A percentile compares a stretch with the other conserved stretches of the same genome.
These are phyloP conservation scores for Palaemon carinicauda DNA, from an alignment of 1,140 invertebrate species.

Conservation along the genomic window DNA sequence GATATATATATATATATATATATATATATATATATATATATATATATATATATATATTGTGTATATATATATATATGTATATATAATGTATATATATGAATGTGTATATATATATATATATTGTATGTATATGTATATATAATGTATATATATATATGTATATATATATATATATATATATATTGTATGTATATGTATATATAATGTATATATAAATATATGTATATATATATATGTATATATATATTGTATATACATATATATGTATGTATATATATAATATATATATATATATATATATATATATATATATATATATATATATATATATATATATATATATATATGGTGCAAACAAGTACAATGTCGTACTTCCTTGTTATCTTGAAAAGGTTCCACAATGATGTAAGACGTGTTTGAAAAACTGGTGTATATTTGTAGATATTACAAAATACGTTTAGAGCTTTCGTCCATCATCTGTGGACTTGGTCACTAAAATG, in stretches of 20 bases:
- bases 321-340: background rate
- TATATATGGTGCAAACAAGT: background rate
- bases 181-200: constrained; percentile 22
- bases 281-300: background rate
- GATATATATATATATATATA: too few relatives aligned
- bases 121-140: background rate
- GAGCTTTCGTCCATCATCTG: too few relatives aligned
- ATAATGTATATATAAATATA: constrained; percentile 11
- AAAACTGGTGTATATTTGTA: too few relatives aligned
- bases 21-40: too few relatives aligned
- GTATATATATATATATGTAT: constrained; percentile 17
- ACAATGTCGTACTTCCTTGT: too few relatives aligned
- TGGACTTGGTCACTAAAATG: too few relatives aligned
- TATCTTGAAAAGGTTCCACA: too few relatives aligned
- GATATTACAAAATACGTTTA: too few relatives aligned
- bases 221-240: background rate
- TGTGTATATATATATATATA: constrained; percentile 17
- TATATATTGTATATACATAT: background rate
- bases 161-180: constrained; percentile 19
- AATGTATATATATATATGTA: constrained; percentile 3
- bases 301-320: constrained; percentile 5
- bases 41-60: too few relatives aligned
- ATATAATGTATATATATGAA: constrained; percentile 10
- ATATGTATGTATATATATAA: background rate
- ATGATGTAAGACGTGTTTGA: too few relatives aligned